Conservation (phyloP, 2,888 invertebrate genomes). For the Xestia c-nigrum region DNA sequence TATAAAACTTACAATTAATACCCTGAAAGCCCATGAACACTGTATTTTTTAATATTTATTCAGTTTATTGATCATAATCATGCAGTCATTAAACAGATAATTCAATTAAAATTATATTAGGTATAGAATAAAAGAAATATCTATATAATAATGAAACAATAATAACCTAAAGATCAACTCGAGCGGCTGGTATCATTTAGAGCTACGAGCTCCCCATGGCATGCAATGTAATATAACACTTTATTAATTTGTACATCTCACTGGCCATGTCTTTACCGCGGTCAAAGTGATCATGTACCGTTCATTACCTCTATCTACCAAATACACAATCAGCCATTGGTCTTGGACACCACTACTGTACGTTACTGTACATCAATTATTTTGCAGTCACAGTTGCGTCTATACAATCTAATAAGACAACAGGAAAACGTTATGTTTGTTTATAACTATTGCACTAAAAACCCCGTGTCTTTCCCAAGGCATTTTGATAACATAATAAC, state of each 20-base stretch:
- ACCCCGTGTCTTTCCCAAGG: slow-evolving; percentile 15
- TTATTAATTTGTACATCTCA: slow-evolving; percentile 29
- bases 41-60: no score
- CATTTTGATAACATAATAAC: slow-evolving; percentile 4
- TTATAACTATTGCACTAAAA: slow-evolving; percentile 19
- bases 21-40: no score
- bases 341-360: slow-evolving; percentile 20
- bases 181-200: no score
- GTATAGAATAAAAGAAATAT: no score
- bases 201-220: no score
- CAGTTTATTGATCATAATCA: no score
- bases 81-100: no score
- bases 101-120: no score
- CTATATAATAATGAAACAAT: no score
- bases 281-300: slow-evolving; percentile 50
- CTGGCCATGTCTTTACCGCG: slow-evolving; percentile 22
- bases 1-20: no score
- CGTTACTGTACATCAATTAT: slow-evolving; percentile 31
- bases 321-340: slow-evolving; percentile 54
- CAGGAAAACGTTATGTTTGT: slow-evolving; percentile 47
- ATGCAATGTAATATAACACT: background rate
- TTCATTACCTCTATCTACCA: slow-evolving; percentile 44
- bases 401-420: slow-evolving; percentile 25
- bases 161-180: no score
- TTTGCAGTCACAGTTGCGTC: slow-evolving; percentile 22